Evolutionary conservation across 2,113 vertebrate species (phyloP), one percentile per base, ranked within the genome.

Genomic region (Bujurquina vittata): DNA sequence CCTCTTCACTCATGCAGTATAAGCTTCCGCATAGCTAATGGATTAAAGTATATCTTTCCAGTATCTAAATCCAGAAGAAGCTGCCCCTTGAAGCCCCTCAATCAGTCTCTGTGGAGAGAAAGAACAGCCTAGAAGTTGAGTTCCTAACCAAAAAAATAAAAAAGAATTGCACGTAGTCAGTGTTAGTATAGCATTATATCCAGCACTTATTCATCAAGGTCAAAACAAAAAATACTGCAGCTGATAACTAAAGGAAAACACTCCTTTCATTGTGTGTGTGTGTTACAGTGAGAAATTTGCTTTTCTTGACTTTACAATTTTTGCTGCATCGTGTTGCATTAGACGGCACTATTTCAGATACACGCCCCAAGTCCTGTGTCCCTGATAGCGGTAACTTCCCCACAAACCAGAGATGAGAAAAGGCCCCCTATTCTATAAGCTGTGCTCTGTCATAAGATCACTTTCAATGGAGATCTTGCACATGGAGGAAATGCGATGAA

Each of bases 181-280:
- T 29, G 58, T 58, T 40, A 74, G 35, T 77, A 77, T 67, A 81
- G 15, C 31, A 78, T 67, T 11, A 75, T 12, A 84, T 85, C 52
- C 78, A 85, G 29, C 67, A 81, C 20, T 31, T 77, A 29, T 49
- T 49, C 43, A 22, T 49, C 37, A 57, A 17, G 20, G 63, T 73
- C 3, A 63, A 78, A 85, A 65, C 20, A 76, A 74, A 77, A 77
- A 15, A 43, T 40, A 14, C 18, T 37, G 77, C 61, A 75, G 15
- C 12, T 54, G 10, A n/a, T 31, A 12, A 46, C 3, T 4, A 29
- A 67, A 40, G 10, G 65, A 23, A 84, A 76, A 79, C 37, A 52
- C 33, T 43, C 31, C 1, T 63, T 80, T 77, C n/a, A 35, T 20
- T 29, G 33, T 15, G 18, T 14, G 43, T 26, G 31, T 14, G 33